A percentile compares a stretch with the other conserved stretches of the same genome.
Conservation (phyloP, 2,888 invertebrate genomes). For the Lacanobia oleracea region DNA sequence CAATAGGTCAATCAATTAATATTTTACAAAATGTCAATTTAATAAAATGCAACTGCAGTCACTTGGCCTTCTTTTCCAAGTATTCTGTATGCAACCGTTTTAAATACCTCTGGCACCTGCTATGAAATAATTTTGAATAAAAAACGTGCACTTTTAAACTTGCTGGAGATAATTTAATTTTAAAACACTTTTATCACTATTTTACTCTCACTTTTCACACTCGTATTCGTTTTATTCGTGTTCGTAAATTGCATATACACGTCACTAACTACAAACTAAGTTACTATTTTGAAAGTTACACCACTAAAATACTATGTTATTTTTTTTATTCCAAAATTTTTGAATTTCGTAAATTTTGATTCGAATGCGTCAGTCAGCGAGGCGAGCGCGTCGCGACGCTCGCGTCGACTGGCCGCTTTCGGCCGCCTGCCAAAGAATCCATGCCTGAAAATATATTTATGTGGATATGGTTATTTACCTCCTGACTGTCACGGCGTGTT, state of each 20-base stretch:
- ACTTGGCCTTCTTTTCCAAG: conserved; percentile 52
- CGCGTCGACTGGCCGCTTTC: conserved; percentile 85
- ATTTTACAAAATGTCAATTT: conserved; percentile 49
- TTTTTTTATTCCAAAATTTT: conserved; percentile 60
- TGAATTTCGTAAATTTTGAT: conserved; percentile 73
- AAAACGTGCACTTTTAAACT: conserved; percentile 20
- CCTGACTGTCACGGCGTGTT: conserved; percentile 63
- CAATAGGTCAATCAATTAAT: conserved; percentile 52
- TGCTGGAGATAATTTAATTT: conserved; percentile 14
- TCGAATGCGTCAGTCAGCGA: conserved; percentile 77
- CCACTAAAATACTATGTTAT: conserved; percentile 54
- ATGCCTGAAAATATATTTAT: conserved; percentile 87
- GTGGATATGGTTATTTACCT: conserved; percentile 83
- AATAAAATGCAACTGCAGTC: conserved; percentile 58
- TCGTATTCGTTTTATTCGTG: conserved; percentile 55
- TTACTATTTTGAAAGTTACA: conserved; percentile 48
- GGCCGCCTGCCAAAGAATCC: conserved; percentile 87
- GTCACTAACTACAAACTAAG: conserved; percentile 47
- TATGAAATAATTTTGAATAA: conserved; percentile 18
- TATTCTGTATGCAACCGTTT: conserved; percentile 29
- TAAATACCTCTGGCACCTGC: conserved; percentile 47
- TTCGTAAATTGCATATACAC: conserved; percentile 51
- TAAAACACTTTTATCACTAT: conserved; percentile 54
- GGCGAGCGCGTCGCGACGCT: conserved; percentile 82
- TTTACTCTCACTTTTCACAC: conserved; percentile 68